phyloP scores from a whole-genome alignment of 2,113 vertebrate species.

The Choloepus hoffmanni region DNA sequence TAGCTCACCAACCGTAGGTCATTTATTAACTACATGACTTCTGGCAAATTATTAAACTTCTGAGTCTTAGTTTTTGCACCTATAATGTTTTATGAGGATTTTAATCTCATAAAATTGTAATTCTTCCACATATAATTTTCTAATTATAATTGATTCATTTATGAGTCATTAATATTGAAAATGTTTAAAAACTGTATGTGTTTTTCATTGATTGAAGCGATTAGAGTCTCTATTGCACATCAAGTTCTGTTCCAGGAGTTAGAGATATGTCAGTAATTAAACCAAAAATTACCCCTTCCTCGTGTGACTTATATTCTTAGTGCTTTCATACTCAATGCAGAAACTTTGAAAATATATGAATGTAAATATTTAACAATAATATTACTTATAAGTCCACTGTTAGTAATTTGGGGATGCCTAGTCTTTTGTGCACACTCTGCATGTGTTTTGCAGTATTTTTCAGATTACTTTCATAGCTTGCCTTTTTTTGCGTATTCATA shows the following conservation, averaged over 20 bases:
- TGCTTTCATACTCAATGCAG: neutral
- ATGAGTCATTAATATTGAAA: constrained; percentile 17
- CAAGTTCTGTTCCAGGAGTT: neutral
- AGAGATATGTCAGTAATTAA: neutral
- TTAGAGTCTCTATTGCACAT: neutral
- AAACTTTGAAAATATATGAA: constrained; percentile 20
- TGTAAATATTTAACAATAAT: neutral
- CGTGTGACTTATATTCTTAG: neutral
- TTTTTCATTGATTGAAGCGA: neutral
- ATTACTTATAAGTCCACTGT: neutral
- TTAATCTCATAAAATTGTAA: neutral
- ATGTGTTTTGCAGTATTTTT: neutral
- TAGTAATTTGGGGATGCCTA: neutral
- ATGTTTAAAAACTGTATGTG: neutral
- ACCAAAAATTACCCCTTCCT: neutral
- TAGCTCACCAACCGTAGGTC: neutral
- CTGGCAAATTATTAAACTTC: constrained; percentile 2
- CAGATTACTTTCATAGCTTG: neutral
- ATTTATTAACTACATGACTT: neutral
- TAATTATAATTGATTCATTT: constrained; percentile 23
- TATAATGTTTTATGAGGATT: neutral
- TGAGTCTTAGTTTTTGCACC: neutral
- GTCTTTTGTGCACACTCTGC: neutral
- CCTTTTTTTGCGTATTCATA: neutral
- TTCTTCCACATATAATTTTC: neutral